Base-by-base conservation (phyloP, 2,888 invertebrate genomes). In the Cheilosia vulpina region DNA sequence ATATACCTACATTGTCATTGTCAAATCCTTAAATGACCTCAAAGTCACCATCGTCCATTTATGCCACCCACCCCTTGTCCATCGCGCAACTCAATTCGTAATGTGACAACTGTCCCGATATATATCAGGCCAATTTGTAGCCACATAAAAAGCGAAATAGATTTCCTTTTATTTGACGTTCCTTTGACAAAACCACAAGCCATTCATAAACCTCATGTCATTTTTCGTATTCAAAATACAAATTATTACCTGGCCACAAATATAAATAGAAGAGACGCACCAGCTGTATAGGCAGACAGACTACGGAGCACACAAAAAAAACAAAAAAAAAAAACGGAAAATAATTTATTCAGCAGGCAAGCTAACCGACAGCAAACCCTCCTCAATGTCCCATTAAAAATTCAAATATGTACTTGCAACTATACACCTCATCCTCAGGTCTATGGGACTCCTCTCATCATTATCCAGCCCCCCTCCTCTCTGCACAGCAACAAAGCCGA, bases 341-440 rank as follows among this genome's bases (percentile, higher is more conserved):
- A 62, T 62, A 66, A 73, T 72, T 79, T 79, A 79, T 79, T 79
- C 79, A 79, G 52, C n/a, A 72, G 69, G 63, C 53, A 52, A 52
- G 15, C 60, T 9, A 68, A 73, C 79, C 57, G 72, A 83, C 69
- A 77, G 5, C 58, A 73, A 69, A 85, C 81, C 85, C 85, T 85
- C 57, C 85, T 85, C 81, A 85, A 81, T 76, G 85, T 85, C 81
- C 65, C 60, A 84, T 84, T 80, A 76, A 80, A 81, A 85, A 77
- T 81, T 81, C 71, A 81, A 75, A 85, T 63, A 50, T 38, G 17
- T n/a, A 43, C 60, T 43, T 60, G 50, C 55, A 69, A 41, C 53
- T 63, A 71, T 38, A 38, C 15, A 63, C 60, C 58, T 55, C 76
- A 47, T 24, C 41, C 45, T 52, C 52, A 6, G 60, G 34, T 24